Evolutionary conservation across 2,888 invertebrate species (phyloP), one percentile per base, ranked within the genome.

Genomic region (Sarcophaga subvicina): DNA sequence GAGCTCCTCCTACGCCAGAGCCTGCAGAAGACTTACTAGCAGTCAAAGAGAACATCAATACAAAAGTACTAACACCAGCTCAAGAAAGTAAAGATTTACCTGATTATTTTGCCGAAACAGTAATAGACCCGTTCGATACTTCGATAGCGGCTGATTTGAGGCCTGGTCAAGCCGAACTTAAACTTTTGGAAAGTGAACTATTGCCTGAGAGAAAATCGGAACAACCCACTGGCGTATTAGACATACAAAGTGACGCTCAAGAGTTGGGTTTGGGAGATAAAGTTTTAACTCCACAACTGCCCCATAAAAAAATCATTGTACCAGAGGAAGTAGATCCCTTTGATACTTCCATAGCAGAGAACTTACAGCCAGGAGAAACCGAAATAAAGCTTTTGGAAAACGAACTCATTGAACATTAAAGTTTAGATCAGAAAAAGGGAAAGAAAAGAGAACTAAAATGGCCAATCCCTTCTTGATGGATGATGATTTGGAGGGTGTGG

Each of bases 401-500:
- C 91, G 97, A 97, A 91, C 94, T 97, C 83, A 96, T 96, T 89
- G 94, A 95, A 83, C 90, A 91, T 37, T 93, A 93, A 89, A 72
- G 14, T n/a, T 17, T 76, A 11, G 1, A 60, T 6, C 22, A 2
- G 22, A 75, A 62, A 27, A 22, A 17, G 11, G 22, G 25, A 25
- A 17, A 63, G 67, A 20, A 83, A 63, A 47, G 69, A 71, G n/a
- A 45, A 87, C 87, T 37, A 95, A 91, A 88, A 96, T 96, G 96
- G 96, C 96, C 69, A 97, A 97, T 94, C 97, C 97, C 27, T 97
- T 97, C 91, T 94, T 97, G 80, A 96, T 96, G 94, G 95, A 95
- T 92, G 96, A 95, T 87, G 97, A 97, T 90, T 94, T 95, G 75
- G 94, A 94, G 54, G 93, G 94, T 4, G 94, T 94, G 59, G 94